These are phyloP conservation scores for Rhaphigaster nebulosa DNA, from an alignment of 2,888 invertebrate genomes.

Conservation along the genomic window DNA sequence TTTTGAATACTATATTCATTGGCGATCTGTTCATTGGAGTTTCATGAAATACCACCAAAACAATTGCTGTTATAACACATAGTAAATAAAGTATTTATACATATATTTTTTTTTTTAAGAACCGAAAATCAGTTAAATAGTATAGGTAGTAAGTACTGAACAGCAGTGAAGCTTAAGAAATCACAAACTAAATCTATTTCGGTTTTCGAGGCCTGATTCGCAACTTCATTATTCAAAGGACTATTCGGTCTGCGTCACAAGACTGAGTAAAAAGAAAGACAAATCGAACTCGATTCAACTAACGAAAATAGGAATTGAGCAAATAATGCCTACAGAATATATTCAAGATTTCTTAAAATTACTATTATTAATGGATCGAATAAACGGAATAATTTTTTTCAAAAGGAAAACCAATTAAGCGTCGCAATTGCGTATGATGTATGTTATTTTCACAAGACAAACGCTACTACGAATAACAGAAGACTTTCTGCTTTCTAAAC, in stretches of 20 bases:
- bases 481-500: background rate
- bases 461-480: background rate
- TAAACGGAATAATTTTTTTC: background rate
- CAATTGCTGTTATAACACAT: too few species aligned
- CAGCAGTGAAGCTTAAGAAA: background rate
- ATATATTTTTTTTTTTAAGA: too few species aligned
- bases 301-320: background rate
- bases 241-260: background rate
- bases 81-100: too few species aligned
- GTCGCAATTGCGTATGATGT: too few species aligned
- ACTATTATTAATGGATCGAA: background rate
- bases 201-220: background rate
- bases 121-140: too few species aligned
- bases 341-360: background rate
- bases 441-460: background rate
- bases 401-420: background rate
- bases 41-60: too few species aligned
- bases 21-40: too few species aligned
- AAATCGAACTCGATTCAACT: background rate
- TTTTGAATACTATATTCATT: too few species aligned
- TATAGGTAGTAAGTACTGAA: background rate
- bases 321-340: background rate
- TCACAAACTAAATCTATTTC: background rate
- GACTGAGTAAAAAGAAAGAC: slow-evolving; percentile 7
- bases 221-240: background rate